Evolutionary conservation across 2,888 invertebrate genomes (phyloP), one percentile per base, ranked within the genome.

Genomic region (Deilephila porcellus): DNA sequence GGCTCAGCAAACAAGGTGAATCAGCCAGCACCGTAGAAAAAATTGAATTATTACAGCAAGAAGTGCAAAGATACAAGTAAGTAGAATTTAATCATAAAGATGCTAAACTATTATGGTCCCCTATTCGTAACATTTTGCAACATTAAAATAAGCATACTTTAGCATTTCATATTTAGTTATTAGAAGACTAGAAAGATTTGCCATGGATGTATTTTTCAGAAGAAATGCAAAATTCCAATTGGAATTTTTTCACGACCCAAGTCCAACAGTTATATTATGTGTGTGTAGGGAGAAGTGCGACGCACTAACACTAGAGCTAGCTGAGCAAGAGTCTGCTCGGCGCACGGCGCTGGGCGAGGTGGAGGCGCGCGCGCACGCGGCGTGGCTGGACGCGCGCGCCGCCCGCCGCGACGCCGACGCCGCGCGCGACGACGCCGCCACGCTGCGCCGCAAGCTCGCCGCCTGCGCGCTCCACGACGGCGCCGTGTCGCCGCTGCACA

Each of bases 381-480:
- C 97, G 79, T 98, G 98, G 98, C 96, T 98, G 73, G 96, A 97
- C 75, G 97, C 98, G 19, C 95, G 98, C 71, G 97, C 97, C 84
- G 97, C 97, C 56, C 97, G 97, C 86, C 95, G 98, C 53, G 97
- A 97, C 81, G 95, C 97, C 60, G 98, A 98, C 89, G 98, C 98
- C 86, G 96, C 92, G 37, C 77, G 86, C 3, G 94, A 88, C 80
- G 93, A 91, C 67, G 93, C 91, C 32, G 92, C 92, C 52, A 86
- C 91, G 75, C 83, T 91, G 74, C 82, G 93, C 1, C 85, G 92
- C 77, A 90, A 89, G 78, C 86, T 94, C 2, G 91, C 92, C 62
- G 75, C 91, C 0, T 74, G 90, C 56, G 77, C 82, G 6, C 78
- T 81, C 2, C 85, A 83, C 4, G 90, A 89, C 72, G 88, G 86